phyloP scores from a whole-genome alignment of 2,888 invertebrate species.

The Tuta absoluta region DNA sequence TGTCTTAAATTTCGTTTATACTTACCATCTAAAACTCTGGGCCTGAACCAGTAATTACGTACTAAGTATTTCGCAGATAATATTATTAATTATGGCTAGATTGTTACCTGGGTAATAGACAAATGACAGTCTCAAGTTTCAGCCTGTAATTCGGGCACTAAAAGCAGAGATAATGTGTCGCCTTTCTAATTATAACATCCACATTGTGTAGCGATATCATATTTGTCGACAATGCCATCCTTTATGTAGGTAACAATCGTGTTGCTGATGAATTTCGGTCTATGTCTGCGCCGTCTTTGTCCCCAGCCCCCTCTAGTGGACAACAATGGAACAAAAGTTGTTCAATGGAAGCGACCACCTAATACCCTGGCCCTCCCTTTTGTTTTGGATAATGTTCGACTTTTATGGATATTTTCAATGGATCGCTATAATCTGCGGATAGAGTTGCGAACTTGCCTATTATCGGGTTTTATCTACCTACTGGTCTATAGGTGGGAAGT shows the following conservation, averaged over 20 bases:
- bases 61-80: too few relatives aligned
- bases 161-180: constrained; percentile 41
- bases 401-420: constrained; percentile 82
- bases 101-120: too few relatives aligned
- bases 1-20: too few relatives aligned
- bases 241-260: constrained; percentile 81
- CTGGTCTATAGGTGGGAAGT: neutral
- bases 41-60: too few relatives aligned
- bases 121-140: neutral
- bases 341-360: constrained; percentile 79
- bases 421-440: constrained; percentile 77
- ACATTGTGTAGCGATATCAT: constrained; percentile 79
- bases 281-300: constrained; percentile 80
- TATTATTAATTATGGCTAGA: too few relatives aligned
- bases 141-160: constrained; percentile 37
- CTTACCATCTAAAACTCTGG: too few relatives aligned
- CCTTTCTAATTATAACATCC: constrained; percentile 70
- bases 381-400: constrained; percentile 81
- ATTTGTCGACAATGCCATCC: constrained; percentile 79
- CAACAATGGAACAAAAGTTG: constrained; percentile 81
- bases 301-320: constrained; percentile 73
- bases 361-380: constrained; percentile 78
- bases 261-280: constrained; percentile 81
- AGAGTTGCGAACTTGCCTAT: constrained; percentile 70
- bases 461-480: constrained; percentile 38